Percentiles rank a stretch among this genome's conserved stretches.
Evolutionary conservation across 2,113 vertebrate genomes (phyloP).

Genomic region (Rutilus rutilus): DNA sequence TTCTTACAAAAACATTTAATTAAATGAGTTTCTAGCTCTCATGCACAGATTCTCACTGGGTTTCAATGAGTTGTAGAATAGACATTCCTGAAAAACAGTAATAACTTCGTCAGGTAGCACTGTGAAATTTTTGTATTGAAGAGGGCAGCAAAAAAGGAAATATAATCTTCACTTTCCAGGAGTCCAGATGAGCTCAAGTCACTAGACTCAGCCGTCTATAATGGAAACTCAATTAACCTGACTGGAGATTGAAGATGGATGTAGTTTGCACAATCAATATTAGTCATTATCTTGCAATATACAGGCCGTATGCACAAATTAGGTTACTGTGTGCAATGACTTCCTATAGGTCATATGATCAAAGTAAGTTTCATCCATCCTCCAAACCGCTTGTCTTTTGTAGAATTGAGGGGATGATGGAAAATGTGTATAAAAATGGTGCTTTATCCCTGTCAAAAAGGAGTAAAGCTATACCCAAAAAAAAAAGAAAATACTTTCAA

Average conservation of each 20-base stretch:
- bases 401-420: neutral
- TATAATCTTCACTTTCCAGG: conserved; percentile 51
- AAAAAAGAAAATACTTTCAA: neutral
- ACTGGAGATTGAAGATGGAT: conserved; percentile 42
- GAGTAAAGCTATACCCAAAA: neutral
- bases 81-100: neutral
- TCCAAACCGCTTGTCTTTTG: neutral
- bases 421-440: neutral
- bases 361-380: neutral
- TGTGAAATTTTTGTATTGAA: neutral
- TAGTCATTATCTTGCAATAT: conserved; percentile 28
- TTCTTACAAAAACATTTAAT: conserved; percentile 4
- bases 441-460: neutral
- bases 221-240: conserved; percentile 55
- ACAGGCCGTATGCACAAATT: neutral
- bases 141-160: conserved; percentile 28
- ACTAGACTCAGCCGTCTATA: conserved; percentile 26
- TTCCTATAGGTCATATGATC: neutral
- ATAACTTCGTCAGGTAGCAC: neutral
- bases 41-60: neutral
- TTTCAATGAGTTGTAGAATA: neutral
- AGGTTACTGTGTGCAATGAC: neutral
- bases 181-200: conserved; percentile 35
- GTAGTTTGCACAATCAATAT: conserved; percentile 31
- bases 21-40: neutral